A percentile compares a stretch with the other conserved stretches of the same genome.
Conservation (phyloP, 2,888 invertebrate species). For the Carabus problematicus region DNA sequence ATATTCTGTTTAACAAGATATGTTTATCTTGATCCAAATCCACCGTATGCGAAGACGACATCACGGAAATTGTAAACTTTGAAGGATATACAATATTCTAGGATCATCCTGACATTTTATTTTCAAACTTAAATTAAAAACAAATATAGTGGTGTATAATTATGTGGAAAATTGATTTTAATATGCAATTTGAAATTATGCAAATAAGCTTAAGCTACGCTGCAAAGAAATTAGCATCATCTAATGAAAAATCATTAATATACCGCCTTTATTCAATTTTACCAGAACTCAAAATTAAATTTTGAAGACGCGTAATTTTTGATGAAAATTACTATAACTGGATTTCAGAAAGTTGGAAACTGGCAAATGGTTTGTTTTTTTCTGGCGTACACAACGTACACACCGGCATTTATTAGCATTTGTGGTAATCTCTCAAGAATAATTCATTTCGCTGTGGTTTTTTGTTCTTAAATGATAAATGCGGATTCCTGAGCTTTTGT, state of each 20-base stretch:
- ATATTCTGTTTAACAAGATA: too few species aligned
- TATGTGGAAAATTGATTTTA: too few species aligned
- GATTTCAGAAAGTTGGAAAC: constrained; percentile 14
- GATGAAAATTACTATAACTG: constrained; percentile 22
- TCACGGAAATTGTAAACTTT: too few species aligned
- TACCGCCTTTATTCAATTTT: neutral
- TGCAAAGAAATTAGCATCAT: neutral
- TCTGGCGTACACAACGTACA: too few species aligned
- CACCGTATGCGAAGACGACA: too few species aligned
- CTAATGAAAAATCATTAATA: constrained; percentile 20
- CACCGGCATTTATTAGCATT: constrained; percentile 16
- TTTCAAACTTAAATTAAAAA: too few species aligned
- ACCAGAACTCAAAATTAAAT: constrained; percentile 16
- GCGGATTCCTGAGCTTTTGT: constrained; percentile 18
- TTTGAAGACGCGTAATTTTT: constrained; percentile 17
- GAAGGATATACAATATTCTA: too few species aligned
- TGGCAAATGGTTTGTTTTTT: too few species aligned
- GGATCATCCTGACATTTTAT: too few species aligned
- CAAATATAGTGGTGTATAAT: too few species aligned
- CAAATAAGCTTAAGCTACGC: neutral
- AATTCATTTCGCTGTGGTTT: constrained; percentile 33
- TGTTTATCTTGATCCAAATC: too few species aligned
- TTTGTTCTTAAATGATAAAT: constrained; percentile 32
- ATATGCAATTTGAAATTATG: too few species aligned
- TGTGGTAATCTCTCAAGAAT: constrained; percentile 29